Evolutionary conservation across 2,113 vertebrate genomes (phyloP).

Genomic region (Brachionichthys hirsutus): DNA sequence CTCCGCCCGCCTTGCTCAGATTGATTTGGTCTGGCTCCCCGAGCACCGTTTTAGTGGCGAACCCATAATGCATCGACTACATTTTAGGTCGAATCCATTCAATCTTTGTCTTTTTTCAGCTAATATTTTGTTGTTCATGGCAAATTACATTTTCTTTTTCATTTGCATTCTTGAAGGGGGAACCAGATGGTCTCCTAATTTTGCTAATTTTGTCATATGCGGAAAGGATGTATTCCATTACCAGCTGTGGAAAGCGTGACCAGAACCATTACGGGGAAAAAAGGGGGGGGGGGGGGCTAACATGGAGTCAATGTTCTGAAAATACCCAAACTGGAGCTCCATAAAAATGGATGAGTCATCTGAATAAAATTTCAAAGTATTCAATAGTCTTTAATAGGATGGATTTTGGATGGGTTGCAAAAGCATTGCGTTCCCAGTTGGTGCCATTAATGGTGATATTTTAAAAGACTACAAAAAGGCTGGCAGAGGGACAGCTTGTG

Average conservation of each 20-base stretch:
- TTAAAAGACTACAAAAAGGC: conserved; percentile 27
- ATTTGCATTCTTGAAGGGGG: conserved; percentile 17
- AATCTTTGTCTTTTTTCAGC: conserved; percentile 35
- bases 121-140: conserved; percentile 36
- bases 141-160: conserved; percentile 13
- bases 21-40: conserved; percentile 70
- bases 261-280: conserved; percentile 33
- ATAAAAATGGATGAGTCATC: conserved; percentile 26
- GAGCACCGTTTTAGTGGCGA: conserved; percentile 73
- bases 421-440: conserved; percentile 19
- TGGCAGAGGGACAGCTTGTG: conserved; percentile 25
- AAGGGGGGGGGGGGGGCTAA: conserved; percentile 18
- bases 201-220: conserved; percentile 49
- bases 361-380: conserved; percentile 45
- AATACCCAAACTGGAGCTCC: conserved; percentile 34
- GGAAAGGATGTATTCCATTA: conserved; percentile 25
- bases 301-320: conserved; percentile 44
- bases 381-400: conserved; percentile 21
- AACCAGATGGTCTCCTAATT: conserved; percentile 49
- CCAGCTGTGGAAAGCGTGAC: conserved; percentile 23
- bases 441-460: conserved; percentile 23
- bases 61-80: conserved; percentile 64
- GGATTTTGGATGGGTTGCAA: conserved; percentile 23
- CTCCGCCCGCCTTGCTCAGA: conserved; percentile 43
- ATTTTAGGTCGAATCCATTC: conserved; percentile 52